A percentile compares a stretch with the other conserved stretches of the same genome.
These are phyloP conservation scores for Propsilocerus akamusi DNA, from an alignment of 1,140 invertebrate genomes.

Conservation along the genomic window DNA sequence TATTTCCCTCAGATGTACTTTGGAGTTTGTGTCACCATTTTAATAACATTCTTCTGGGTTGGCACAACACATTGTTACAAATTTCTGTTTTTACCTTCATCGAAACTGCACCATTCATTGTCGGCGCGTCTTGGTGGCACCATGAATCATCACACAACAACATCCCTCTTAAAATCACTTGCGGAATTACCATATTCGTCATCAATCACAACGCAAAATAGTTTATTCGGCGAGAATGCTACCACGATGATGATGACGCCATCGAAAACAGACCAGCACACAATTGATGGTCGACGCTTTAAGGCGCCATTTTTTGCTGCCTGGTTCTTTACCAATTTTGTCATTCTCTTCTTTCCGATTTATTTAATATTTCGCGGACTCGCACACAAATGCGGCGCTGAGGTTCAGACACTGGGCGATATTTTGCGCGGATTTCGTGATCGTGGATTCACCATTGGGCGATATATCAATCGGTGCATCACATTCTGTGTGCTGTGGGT, in stretches of 20 bases:
- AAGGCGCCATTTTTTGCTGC: conserved; percentile 86
- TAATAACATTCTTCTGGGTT: conserved; percentile 74
- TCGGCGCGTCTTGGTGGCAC: not conserved
- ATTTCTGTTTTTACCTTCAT: conserved; percentile 44
- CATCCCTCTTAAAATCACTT: not conserved
- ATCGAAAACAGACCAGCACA: too few relatives aligned
- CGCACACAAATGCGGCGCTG: conserved; percentile 49
- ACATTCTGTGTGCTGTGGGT: conserved; percentile 83
- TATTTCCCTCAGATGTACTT: conserved; percentile 55
- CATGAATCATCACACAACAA: not conserved
- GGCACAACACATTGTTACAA: conserved; percentile 75
- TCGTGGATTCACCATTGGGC: conserved; percentile 66
- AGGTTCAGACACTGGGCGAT: conserved; percentile 53
- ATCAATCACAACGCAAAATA: not conserved
- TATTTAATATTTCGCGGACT: conserved; percentile 57
- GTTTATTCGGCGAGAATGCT: not conserved
- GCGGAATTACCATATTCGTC: not conserved
- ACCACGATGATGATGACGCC: too few relatives aligned
- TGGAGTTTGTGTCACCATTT: conserved; percentile 65
- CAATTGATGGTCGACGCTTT: too few relatives aligned
- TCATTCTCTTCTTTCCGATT: conserved; percentile 75
- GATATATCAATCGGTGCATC: conserved; percentile 66
- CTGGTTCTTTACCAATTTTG: conserved; percentile 90
- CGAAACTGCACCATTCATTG: not conserved
- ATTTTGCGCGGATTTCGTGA: conserved; percentile 67